phyloP scores from a whole-genome alignment of 2,797 vertebrate species.

The Amphiprion clarkii region DNA sequence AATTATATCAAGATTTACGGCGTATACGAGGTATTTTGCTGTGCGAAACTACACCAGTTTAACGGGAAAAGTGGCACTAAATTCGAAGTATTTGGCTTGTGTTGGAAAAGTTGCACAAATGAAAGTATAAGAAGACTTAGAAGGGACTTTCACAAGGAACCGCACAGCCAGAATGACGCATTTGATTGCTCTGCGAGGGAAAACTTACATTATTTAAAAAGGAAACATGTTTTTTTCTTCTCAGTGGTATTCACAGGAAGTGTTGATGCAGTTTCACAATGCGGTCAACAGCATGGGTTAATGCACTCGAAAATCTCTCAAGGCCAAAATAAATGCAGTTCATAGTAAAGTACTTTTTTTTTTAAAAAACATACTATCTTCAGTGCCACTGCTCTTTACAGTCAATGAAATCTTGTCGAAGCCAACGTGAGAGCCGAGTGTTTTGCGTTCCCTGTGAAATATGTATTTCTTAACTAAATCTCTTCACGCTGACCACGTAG shows the following conservation, averaged over 20 bases:
- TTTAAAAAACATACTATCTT: not conserved
- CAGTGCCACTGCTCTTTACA: not conserved
- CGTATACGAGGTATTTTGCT: not conserved
- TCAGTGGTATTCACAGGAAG: not conserved
- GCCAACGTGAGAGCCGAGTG: not conserved
- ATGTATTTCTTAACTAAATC: not conserved
- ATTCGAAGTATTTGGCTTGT: too few species aligned
- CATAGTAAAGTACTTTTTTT: too few species aligned
- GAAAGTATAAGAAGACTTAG: not conserved
- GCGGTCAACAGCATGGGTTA: not conserved
- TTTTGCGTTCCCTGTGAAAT: not conserved
- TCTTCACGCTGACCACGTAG: constrained; percentile 1
- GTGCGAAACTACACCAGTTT: too few species aligned
- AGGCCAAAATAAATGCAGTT: not conserved
- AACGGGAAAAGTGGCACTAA: too few species aligned
- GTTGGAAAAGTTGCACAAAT: too few species aligned
- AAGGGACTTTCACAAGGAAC: too few species aligned
- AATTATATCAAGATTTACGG: not conserved
- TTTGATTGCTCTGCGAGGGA: not conserved
- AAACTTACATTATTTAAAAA: too few species aligned
- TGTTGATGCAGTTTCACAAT: not conserved
- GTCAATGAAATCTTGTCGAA: not conserved
- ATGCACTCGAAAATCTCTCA: not conserved
- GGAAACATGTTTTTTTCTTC: too few species aligned
- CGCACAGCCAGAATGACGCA: not conserved